Conservation (phyloP, 2,797 vertebrate species). For the Sebastes steindachneri region DNA sequence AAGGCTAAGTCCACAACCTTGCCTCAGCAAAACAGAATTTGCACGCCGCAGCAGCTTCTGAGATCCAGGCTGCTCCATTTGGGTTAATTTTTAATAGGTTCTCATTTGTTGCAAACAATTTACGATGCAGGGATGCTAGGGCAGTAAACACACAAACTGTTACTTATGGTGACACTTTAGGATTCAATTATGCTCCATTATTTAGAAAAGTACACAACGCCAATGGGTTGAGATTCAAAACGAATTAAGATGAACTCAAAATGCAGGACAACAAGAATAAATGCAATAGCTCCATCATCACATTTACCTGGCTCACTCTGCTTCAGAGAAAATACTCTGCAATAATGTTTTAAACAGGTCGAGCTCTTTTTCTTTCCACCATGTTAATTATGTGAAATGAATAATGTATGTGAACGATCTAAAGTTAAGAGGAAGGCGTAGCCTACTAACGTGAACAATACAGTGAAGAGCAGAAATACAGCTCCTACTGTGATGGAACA, state of each 20-base stretch:
- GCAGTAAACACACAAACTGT: conserved; percentile 40
- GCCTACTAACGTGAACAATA: background rate
- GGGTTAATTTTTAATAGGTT: conserved; percentile 80
- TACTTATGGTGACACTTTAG: conserved; percentile 46
- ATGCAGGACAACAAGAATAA: background rate
- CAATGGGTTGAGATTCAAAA: background rate
- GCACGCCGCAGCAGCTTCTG: conserved; percentile 71
- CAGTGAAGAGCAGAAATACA: background rate
- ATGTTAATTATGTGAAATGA: conserved; percentile 45
- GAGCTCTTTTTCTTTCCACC: conserved; percentile 1
- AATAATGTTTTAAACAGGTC: conserved; percentile 13
- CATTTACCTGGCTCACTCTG: background rate
- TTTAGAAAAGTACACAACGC: conserved; percentile 13
- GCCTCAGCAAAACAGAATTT: conserved; percentile 76
- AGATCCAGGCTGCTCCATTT: conserved; percentile 60
- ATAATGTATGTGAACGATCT: conserved; percentile 39
- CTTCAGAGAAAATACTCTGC: background rate
- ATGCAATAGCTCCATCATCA: background rate
- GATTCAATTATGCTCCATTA: conserved; percentile 43
- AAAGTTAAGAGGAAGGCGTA: conserved; percentile 22
- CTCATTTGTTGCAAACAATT: conserved; percentile 72
- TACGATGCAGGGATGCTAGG: conserved; percentile 31
- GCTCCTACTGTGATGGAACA: conserved; percentile 6
- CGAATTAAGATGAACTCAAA: background rate
- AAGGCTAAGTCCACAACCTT: conserved; percentile 66